Base-by-base conservation (phyloP, 2,113 vertebrate species). In the Aegithalos caudatus region DNA sequence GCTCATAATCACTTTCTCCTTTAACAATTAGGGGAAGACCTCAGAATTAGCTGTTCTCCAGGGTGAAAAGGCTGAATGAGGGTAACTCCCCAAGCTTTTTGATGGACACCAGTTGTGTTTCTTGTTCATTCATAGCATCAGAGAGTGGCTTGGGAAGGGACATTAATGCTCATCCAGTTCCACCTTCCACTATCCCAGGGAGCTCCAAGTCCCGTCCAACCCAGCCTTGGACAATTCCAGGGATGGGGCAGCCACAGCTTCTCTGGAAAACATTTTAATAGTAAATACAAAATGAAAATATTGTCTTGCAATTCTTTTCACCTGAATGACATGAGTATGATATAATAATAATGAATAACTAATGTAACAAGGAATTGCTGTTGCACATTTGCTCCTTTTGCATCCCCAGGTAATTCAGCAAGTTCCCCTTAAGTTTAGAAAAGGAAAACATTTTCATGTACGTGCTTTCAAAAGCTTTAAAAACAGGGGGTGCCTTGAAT, bases 401-500 rank as follows among this genome's bases (percentile, higher is more conserved):
- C 35, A 21, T 23, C 16, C 0, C 0, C 37, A 72, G 67, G 54
- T 80, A 87, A 58, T 15, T 40, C 29, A 60, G 88, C 90, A 90
- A 93, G 82, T 93, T 92, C 65, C 92, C 82, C 94, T 53, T 23
- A 60, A 88, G 40, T 92, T 87, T 69, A 70, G 65, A 45, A 62
- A 72, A 81, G 38, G 87, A 88, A 61, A 94, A 94, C 14, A 14
- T 73, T 94, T 89, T 94, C 48, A 54, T 17, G 78, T 65, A 45
- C 37, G 10, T 66, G 40, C 93, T 96, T 94, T 81, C 58, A 76
- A 40, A 67, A 83, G 18, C 45, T 62, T 72, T 85, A 42, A 81
- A 91, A 95, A 70, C 31, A 71, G 70, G 51, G 65, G 90, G 71
- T 42, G 65, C 64, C 86, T 96, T 94, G 92, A 97, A 96, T 96